These are phyloP conservation scores for Cliona cf. orientalis DNA, from an alignment of 37 sponge, comb jelly and placozoan genomes.

Conservation along the genomic window DNA sequence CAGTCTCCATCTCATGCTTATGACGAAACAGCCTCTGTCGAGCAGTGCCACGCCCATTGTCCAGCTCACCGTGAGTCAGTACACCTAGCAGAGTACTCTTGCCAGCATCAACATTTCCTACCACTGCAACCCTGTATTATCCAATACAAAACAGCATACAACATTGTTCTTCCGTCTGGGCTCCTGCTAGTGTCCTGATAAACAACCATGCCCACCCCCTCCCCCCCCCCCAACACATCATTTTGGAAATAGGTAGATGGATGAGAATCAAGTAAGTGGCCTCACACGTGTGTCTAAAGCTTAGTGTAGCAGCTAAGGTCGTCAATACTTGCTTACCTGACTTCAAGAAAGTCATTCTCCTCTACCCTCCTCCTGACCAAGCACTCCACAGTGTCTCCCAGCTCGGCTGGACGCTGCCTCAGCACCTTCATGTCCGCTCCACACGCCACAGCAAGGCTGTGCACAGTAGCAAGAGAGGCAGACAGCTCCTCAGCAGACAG, in stretches of 20 bases:
- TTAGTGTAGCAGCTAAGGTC: not conserved
- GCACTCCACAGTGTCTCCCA: slow-evolving; percentile 80
- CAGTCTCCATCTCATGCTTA: slow-evolving; percentile 98
- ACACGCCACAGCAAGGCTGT: slow-evolving; percentile 69
- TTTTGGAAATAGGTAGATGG: too few species aligned
- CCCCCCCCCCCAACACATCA: slow-evolving; percentile 1
- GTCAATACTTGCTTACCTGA: slow-evolving; percentile 64
- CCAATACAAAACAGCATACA: not conserved
- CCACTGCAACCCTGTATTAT: slow-evolving; percentile 91
- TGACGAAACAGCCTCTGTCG: slow-evolving; percentile 95
- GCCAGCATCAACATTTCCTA: slow-evolving; percentile 99
- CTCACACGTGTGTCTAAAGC: too few species aligned
- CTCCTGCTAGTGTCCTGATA: not conserved
- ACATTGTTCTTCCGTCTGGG: not conserved
- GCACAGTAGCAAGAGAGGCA: slow-evolving; percentile 85
- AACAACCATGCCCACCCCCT: not conserved
- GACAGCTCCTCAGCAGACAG: slow-evolving; percentile 77
- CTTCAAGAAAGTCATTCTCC: slow-evolving; percentile 97
- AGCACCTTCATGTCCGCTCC: slow-evolving; percentile 83
- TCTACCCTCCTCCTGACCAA: slow-evolving; percentile 76
- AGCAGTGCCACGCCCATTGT: slow-evolving; percentile 95
- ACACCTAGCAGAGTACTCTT: slow-evolving; percentile 99
- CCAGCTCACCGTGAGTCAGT: slow-evolving; percentile 97
- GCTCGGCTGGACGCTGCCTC: slow-evolving; percentile 81
- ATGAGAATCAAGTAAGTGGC: too few species aligned